These are phyloP conservation scores for Limnothrissa miodon DNA, from an alignment of 2,113 vertebrate species.

Conservation along the genomic window DNA sequence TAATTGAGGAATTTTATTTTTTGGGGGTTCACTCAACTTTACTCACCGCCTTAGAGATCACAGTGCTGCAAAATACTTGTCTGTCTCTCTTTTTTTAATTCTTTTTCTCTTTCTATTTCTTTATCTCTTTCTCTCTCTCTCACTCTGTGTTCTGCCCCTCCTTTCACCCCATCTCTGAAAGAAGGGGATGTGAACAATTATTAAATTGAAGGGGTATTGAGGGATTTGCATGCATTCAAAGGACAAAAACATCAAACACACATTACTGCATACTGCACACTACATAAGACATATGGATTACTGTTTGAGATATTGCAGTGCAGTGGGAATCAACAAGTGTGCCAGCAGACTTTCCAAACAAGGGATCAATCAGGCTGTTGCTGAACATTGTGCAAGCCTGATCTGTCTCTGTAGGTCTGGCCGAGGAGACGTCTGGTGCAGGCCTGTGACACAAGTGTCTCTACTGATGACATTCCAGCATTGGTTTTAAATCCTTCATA, in stretches of 20 bases:
- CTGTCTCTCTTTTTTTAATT: constrained; percentile 63
- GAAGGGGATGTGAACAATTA: constrained; percentile 38
- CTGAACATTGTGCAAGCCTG: not conserved
- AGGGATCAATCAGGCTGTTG: not conserved
- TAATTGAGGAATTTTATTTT: constrained; percentile 60
- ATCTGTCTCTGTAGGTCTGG: not conserved
- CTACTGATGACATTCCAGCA: not conserved
- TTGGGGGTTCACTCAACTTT: constrained; percentile 29
- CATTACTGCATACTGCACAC: constrained; percentile 58
- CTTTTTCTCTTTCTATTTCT: constrained; percentile 58
- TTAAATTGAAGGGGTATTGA: constrained; percentile 24
- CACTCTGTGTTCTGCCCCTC: not conserved
- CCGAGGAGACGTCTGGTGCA: not conserved
- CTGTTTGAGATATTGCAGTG: constrained; percentile 47
- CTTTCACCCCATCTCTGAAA: constrained; percentile 64
- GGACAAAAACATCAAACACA: constrained; percentile 64
- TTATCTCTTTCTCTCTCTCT: constrained; percentile 60
- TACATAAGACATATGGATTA: constrained; percentile 57
- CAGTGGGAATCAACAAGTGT: constrained; percentile 47
- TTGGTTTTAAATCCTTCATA: not conserved
- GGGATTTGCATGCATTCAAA: constrained; percentile 68
- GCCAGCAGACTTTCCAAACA: constrained; percentile 28
- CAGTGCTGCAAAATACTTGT: constrained; percentile 62
- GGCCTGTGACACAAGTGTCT: not conserved
- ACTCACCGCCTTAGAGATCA: constrained; percentile 47